A percentile compares a stretch with the other conserved stretches of the same genome.
phyloP scores from a whole-genome alignment of 2,888 invertebrate species.

The Hedychridium roseum region DNA sequence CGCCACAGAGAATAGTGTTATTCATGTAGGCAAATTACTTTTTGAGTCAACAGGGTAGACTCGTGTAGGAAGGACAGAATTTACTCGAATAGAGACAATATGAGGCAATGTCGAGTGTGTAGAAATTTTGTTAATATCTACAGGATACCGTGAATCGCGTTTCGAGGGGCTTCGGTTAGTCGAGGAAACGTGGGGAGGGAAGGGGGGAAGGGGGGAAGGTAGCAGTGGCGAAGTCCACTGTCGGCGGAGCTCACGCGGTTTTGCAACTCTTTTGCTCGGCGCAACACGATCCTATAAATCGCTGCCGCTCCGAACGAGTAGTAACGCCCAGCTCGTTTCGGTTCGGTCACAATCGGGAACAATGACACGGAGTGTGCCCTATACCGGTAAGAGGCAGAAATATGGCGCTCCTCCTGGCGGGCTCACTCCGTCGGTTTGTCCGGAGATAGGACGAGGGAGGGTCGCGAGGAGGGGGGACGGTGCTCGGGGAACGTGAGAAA shows the following conservation, averaged over 20 bases:
- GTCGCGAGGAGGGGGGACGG: constrained; percentile 2
- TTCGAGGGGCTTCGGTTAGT: no score
- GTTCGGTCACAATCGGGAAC: constrained; percentile 41
- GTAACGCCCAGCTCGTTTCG: constrained; percentile 46
- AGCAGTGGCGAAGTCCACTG: constrained; percentile 3
- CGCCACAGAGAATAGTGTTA: no score
- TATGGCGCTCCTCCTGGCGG: constrained; percentile 46
- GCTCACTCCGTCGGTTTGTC: constrained; percentile 33
- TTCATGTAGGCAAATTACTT: no score
- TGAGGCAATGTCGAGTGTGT: no score
- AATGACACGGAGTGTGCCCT: constrained; percentile 39
- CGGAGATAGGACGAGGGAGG: constrained; percentile 20
- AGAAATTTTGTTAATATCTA: no score
- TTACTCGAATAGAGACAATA: no score
- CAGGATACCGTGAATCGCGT: no score
- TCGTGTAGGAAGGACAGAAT: no score
- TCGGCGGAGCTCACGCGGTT: constrained; percentile 23
- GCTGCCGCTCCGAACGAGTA: constrained; percentile 35
- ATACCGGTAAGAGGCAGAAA: constrained; percentile 38
- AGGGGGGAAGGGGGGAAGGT: not conserved
- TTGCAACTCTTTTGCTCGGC: constrained; percentile 34
- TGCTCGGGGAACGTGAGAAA: constrained; percentile 10
- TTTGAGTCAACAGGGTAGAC: no score
- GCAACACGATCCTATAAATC: constrained; percentile 40
- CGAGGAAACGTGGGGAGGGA: not conserved